phyloP scores from a whole-genome alignment of 2,888 invertebrate genomes.

The Empis livida region DNA sequence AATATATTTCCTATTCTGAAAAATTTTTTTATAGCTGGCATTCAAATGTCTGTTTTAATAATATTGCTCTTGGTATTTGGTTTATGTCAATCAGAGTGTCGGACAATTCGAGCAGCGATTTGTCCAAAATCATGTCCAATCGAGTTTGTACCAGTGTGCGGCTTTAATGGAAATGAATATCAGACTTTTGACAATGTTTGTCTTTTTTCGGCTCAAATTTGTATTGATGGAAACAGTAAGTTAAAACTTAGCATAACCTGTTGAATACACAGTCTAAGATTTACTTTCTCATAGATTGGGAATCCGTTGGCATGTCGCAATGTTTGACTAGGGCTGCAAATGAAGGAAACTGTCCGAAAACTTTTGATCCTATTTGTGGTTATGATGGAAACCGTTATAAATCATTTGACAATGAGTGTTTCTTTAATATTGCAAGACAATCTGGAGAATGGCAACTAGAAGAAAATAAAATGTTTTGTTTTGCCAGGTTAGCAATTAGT shows the following conservation, averaged over 20 bases:
- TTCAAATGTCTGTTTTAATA: too few relatives aligned
- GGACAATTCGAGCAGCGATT: background rate
- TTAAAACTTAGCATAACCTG: too few relatives aligned
- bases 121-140: background rate
- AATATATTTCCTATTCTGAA: too few relatives aligned
- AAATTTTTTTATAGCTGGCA: too few relatives aligned
- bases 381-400: background rate
- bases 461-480: background rate
- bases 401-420: constrained; percentile 2
- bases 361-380: background rate
- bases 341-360: background rate
- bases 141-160: background rate
- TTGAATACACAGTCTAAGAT: background rate
- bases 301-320: background rate
- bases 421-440: background rate
- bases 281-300: background rate
- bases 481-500: background rate
- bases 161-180: background rate
- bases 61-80: too few relatives aligned
- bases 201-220: background rate
- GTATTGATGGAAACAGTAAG: background rate
- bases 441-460: background rate
- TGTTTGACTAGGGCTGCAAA: background rate
- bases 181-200: background rate
- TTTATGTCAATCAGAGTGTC: too few relatives aligned